Evolutionary conservation across 2,888 invertebrate species (phyloP).

Genomic region (Dermolepida albohirtum): DNA sequence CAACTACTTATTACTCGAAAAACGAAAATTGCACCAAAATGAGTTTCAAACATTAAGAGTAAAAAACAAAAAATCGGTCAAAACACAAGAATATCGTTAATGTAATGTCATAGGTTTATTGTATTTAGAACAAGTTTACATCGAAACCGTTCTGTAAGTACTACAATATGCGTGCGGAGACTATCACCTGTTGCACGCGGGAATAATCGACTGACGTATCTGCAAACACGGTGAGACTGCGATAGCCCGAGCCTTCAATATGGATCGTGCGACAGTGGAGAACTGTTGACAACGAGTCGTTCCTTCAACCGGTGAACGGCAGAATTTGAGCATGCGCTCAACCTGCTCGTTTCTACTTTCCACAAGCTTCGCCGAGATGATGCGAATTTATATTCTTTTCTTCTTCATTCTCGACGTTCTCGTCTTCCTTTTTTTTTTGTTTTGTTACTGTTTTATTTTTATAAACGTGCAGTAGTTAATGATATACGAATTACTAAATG

Average conservation of each 20-base stretch:
- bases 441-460: too few relatives aligned
- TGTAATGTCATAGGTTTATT: not conserved
- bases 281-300: slow-evolving; percentile 16
- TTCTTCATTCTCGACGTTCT: too few relatives aligned
- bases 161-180: slow-evolving; percentile 21
- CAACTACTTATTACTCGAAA: not conserved
- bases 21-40: not conserved
- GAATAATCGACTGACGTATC: slow-evolving; percentile 27
- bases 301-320: slow-evolving; percentile 19
- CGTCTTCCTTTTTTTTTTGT: too few relatives aligned
- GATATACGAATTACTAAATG: too few relatives aligned
- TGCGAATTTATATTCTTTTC: too few relatives aligned
- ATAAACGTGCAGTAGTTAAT: too few relatives aligned
- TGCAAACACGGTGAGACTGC: slow-evolving; percentile 35
- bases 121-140: slow-evolving; percentile 24
- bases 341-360: not conserved
- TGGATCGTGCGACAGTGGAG: slow-evolving; percentile 5
- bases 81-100: too few relatives aligned
- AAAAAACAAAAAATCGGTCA: too few relatives aligned
- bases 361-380: not conserved
- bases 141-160: slow-evolving; percentile 5
- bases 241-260: slow-evolving; percentile 16
- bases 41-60: too few relatives aligned
- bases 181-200: slow-evolving; percentile 47
- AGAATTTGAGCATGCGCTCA: slow-evolving; percentile 24